Percentiles rank a stretch among this genome's conserved stretches.
phyloP scores from a whole-genome alignment of 2,797 vertebrate genomes.

The Chromis chromis region DNA sequence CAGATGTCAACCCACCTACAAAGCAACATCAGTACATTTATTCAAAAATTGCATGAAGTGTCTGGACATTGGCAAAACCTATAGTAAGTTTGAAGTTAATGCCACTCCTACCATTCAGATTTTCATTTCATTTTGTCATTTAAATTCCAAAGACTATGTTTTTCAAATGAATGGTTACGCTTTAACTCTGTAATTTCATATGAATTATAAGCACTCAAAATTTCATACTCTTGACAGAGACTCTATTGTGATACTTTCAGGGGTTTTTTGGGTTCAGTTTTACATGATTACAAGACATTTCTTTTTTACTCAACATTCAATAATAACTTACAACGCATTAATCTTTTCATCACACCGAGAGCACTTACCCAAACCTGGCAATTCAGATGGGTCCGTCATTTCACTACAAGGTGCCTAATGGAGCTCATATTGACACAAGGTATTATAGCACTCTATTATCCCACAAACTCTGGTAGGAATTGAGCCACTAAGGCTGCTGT shows the following conservation, averaged over 20 bases:
- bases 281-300: slow-evolving; percentile 44
- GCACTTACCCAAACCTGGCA: slow-evolving; percentile 31
- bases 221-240: slow-evolving; percentile 34
- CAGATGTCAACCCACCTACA: neutral
- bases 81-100: slow-evolving; percentile 6
- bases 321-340: slow-evolving; percentile 23
- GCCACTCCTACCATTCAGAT: neutral
- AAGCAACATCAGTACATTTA: neutral
- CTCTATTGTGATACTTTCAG: slow-evolving; percentile 24
- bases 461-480: slow-evolving; percentile 23
- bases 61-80: neutral
- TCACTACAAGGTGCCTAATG: slow-evolving; percentile 33
- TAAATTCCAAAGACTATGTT: slow-evolving; percentile 7
- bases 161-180: neutral
- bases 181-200: slow-evolving; percentile 21
- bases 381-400: slow-evolving; percentile 30
- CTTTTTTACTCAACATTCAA: slow-evolving; percentile 41
- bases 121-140: slow-evolving; percentile 17
- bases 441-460: slow-evolving; percentile 36
- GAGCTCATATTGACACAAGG: slow-evolving; percentile 34
- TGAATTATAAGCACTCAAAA: slow-evolving; percentile 6
- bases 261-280: slow-evolving; percentile 16
- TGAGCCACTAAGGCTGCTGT: neutral
- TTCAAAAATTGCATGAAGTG: neutral
- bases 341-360: slow-evolving; percentile 42